These are phyloP conservation scores for Ecdyonurus torrentis DNA, from an alignment of 2,888 invertebrate genomes.

Conservation along the genomic window DNA sequence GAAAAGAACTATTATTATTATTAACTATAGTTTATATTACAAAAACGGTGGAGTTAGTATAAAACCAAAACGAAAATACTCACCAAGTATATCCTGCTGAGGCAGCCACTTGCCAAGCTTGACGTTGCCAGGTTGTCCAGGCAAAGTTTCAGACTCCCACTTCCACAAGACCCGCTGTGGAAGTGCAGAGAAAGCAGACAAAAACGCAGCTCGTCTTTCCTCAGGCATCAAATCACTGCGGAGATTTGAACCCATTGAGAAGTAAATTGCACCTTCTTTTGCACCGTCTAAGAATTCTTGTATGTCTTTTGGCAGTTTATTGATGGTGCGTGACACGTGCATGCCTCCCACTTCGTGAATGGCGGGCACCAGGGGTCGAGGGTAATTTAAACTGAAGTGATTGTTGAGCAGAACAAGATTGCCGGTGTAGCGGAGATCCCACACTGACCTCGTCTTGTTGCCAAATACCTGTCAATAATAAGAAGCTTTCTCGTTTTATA, in stretches of 20 bases:
- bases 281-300: slow-evolving; percentile 28
- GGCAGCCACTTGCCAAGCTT: slow-evolving; percentile 46
- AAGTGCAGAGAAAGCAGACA: slow-evolving; percentile 26
- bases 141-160: slow-evolving; percentile 27
- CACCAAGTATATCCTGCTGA: slow-evolving; percentile 44
- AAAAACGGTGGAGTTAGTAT: no score
- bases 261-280: slow-evolving; percentile 30
- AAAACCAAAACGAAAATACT: not conserved
- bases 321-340: slow-evolving; percentile 17
- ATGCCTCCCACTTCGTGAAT: slow-evolving; percentile 17
- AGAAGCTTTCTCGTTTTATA: no score
- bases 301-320: slow-evolving; percentile 20
- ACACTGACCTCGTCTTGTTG: slow-evolving; percentile 9
- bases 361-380: slow-evolving; percentile 12
- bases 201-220: slow-evolving; percentile 20
- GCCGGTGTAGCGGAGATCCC: slow-evolving; percentile 13
- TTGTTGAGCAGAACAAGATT: slow-evolving; percentile 18
- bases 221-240: slow-evolving; percentile 26
- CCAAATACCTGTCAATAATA: slow-evolving; percentile 12
- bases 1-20: no score
- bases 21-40: no score
- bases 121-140: slow-evolving; percentile 29
- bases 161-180: slow-evolving; percentile 34
- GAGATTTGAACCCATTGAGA: slow-evolving; percentile 32
- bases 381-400: slow-evolving; percentile 16